These are phyloP conservation scores for Mesochorus sp. DNA, from an alignment of 2,888 invertebrate species.

Conservation along the genomic window DNA sequence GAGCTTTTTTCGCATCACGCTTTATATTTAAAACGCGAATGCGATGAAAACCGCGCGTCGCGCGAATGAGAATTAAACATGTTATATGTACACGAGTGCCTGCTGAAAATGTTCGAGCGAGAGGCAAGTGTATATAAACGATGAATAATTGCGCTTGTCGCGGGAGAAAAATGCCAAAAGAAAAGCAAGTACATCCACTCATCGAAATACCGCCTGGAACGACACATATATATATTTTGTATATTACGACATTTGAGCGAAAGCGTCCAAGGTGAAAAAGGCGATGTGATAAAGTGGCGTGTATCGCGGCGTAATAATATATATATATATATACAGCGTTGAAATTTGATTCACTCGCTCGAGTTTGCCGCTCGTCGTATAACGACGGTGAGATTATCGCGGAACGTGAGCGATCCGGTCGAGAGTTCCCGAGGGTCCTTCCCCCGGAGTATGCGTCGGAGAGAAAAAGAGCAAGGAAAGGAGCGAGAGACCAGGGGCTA, in stretches of 20 bases:
- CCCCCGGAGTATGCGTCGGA: background rate
- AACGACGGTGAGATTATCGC: slow-evolving; percentile 62
- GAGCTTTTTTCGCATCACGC: slow-evolving; percentile 23
- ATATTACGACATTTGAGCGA: background rate
- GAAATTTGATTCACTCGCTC: slow-evolving; percentile 40
- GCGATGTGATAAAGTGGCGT: background rate
- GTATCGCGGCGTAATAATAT: slow-evolving; percentile 43
- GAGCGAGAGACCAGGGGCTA: slow-evolving; percentile 58
- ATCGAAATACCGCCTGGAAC: slow-evolving; percentile 18
- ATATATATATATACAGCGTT: too few species aligned
- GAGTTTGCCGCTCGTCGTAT: slow-evolving; percentile 31
- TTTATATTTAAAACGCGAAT: slow-evolving; percentile 49
- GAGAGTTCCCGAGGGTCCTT: slow-evolving; percentile 67
- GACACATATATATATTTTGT: background rate
- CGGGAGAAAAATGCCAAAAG: background rate
- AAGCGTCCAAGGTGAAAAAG: background rate
- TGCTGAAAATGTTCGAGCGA: background rate
- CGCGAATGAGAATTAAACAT: slow-evolving; percentile 14
- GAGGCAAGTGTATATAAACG: background rate
- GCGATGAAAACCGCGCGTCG: slow-evolving; percentile 8
- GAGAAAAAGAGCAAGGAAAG: slow-evolving; percentile 10
- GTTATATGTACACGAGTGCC: background rate
- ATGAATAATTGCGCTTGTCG: too few species aligned
- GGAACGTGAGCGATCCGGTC: slow-evolving; percentile 42
- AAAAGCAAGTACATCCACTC: background rate